These are phyloP conservation scores for Cydia strobilella DNA, from an alignment of 1,140 invertebrate species.

Conservation along the genomic window DNA sequence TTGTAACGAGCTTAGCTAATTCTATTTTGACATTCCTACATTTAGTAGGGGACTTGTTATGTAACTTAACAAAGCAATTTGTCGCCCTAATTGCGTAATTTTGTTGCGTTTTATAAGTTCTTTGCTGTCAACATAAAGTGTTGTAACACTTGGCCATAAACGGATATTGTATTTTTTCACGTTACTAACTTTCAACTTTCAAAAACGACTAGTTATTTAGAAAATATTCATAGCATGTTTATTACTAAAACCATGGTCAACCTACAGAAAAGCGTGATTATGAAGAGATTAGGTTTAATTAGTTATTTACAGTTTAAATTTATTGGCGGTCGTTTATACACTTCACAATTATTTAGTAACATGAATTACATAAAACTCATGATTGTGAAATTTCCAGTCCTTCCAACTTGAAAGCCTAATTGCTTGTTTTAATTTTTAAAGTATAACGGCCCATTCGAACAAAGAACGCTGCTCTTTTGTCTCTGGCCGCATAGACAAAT, in stretches of 20 bases:
- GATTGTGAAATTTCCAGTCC: not conserved
- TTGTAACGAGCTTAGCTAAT: slow-evolving; percentile 77
- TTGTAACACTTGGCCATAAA: too few relatives aligned
- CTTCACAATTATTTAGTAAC: too few relatives aligned
- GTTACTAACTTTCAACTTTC: too few relatives aligned
- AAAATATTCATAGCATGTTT: too few relatives aligned
- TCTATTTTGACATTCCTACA: slow-evolving; percentile 46
- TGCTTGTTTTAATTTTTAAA: slow-evolving; percentile 72
- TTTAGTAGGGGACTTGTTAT: slow-evolving; percentile 38
- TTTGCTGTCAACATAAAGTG: not conserved
- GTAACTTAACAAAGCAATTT: not conserved
- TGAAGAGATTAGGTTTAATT: too few relatives aligned
- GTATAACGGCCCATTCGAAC: slow-evolving; percentile 72
- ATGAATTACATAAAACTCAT: not conserved
- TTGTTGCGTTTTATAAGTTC: not conserved
- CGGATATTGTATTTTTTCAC: too few relatives aligned
- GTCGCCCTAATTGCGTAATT: not conserved
- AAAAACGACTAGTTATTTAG: too few relatives aligned
- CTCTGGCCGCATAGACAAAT: slow-evolving; percentile 75
- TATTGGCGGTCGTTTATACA: too few relatives aligned
- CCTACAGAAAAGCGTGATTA: too few relatives aligned
- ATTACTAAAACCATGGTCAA: too few relatives aligned
- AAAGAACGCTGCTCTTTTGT: slow-evolving; percentile 73
- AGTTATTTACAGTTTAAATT: too few relatives aligned
- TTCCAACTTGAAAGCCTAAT: slow-evolving; percentile 49